These are phyloP conservation scores for Sapayoa aenigma DNA, from an alignment of 2,113 vertebrate genomes.

Conservation along the genomic window DNA sequence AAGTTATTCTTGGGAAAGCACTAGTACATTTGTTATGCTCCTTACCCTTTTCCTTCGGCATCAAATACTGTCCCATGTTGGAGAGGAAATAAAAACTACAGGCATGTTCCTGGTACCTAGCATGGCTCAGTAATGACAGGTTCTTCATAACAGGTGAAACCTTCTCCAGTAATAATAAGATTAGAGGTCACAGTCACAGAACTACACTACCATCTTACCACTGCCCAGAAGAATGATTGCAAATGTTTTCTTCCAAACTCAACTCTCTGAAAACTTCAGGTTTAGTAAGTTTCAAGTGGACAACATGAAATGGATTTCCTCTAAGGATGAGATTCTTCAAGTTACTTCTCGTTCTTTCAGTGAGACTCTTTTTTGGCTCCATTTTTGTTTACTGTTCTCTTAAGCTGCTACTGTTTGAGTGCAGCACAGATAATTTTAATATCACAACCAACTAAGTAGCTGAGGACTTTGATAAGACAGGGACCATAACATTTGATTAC, in stretches of 20 bases:
- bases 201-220: not conserved
- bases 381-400: not conserved
- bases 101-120: not conserved
- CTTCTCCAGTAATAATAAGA: not conserved
- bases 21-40: not conserved
- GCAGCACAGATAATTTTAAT: not conserved
- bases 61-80: not conserved
- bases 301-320: not conserved
- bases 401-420: not conserved
- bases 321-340: not conserved
- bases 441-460: not conserved
- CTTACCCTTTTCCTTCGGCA: not conserved
- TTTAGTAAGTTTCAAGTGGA: not conserved
- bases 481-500: not conserved
- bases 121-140: rapidly evolving
- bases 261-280: not conserved
- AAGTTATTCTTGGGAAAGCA: not conserved
- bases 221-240: not conserved
- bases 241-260: not conserved
- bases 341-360: not conserved
- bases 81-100: not conserved
- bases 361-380: not conserved
- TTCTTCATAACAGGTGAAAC: not conserved
- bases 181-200: not conserved
- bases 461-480: not conserved